phyloP scores from a whole-genome alignment of 1,140 invertebrate genomes.

The Mya arenaria region DNA sequence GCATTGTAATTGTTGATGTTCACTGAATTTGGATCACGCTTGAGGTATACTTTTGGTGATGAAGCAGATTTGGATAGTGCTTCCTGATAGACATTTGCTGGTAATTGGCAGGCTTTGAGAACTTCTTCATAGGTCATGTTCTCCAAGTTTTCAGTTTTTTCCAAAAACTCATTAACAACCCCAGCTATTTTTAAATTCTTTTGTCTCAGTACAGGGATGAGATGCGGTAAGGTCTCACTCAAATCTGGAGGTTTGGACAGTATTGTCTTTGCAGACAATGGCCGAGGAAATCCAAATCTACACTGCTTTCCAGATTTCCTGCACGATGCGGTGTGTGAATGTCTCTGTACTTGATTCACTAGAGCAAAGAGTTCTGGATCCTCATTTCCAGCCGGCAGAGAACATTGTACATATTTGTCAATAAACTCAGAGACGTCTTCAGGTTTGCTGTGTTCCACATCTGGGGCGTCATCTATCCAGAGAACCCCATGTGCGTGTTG shows the following conservation, averaged over 20 bases:
- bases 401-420: constrained; percentile 38
- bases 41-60: constrained; percentile 10
- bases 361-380: constrained; percentile 16
- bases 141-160: neutral
- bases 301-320: constrained; percentile 36
- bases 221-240: neutral
- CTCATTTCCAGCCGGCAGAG: constrained; percentile 18
- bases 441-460: neutral
- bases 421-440: constrained; percentile 34
- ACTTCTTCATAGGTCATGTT: neutral
- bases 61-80: neutral
- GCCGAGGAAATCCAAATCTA: constrained; percentile 48
- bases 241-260: constrained; percentile 11
- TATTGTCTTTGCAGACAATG: constrained; percentile 33
- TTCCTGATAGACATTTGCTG: neutral
- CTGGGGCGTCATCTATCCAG: constrained; percentile 50
- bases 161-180: constrained; percentile 6
- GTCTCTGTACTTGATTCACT: constrained; percentile 28
- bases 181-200: neutral
- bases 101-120: neutral
- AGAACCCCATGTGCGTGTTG: constrained; percentile 51
- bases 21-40: constrained; percentile 15
- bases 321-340: constrained; percentile 42
- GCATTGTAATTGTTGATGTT: constrained; percentile 48
- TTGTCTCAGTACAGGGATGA: neutral